Evolutionary conservation across 2,797 vertebrate species (phyloP), one percentile per base, ranked within the genome.

Genomic region (Adrianichthys oophorus): DNA sequence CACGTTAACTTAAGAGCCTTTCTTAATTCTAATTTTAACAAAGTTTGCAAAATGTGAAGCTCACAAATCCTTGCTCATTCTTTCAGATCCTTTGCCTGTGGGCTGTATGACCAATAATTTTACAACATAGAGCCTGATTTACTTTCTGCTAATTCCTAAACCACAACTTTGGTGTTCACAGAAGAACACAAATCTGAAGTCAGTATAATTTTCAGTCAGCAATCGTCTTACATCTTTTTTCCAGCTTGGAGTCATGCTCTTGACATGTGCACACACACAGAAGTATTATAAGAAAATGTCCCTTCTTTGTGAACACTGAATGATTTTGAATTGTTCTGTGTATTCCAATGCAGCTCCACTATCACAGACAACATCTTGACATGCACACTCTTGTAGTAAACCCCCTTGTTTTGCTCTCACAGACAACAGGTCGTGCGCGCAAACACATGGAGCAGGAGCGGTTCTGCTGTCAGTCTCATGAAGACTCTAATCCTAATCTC

Each of bases 401-500:
- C 8, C 7, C 2, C 8, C 10, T 2, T 32, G 32, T 32, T 32
- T 32, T 7, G 42, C 16, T 57, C 7, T 42, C 23, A 37, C 18
- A 23, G 21, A 54, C 54, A 62, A 50, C 26, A 44, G 4, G 19
- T 10, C 2, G 14, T 29, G 43, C 17, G 49, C n/a, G 48, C 55
- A 70, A 76, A 62, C 56, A 62, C 15, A 56, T 21, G 56, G 59
- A 65, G 50, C 62, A 59, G 55, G 66, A 82, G 77, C 71, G 47
- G 63, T 70, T 79, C 66, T 65, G 48, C 21, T 7, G 70, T 90
- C 85, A 88, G 83, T 81, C 64, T 89, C 88, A 86, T 62, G 21
- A 46, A 64, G 74, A 67, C 78, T 74, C 66, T 87, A 90, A 90
- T 86, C 83, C 86, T 89, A 86, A 85, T 85, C 87, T 87, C 58